phyloP scores from a whole-genome alignment of 2,888 invertebrate species.

The Plebejus argus region DNA sequence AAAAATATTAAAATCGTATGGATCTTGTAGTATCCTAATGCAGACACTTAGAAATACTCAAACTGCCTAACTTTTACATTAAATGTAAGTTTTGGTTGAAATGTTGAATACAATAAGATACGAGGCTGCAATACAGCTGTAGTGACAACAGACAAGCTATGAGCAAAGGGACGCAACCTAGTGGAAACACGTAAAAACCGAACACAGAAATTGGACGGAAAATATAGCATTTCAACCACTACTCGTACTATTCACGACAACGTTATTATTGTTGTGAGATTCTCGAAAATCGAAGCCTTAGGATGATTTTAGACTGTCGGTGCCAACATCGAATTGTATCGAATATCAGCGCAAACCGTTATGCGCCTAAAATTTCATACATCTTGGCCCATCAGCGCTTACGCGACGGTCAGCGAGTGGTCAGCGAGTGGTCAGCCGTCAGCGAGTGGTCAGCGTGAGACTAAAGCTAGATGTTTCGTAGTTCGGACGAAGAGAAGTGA shows the following conservation, averaged over 20 bases:
- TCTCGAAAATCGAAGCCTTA: too few relatives aligned
- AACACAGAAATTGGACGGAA: neutral
- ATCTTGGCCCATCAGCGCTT: too few relatives aligned
- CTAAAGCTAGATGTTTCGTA: too few relatives aligned
- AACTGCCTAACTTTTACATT: neutral
- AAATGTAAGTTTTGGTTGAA: neutral
- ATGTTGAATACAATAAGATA: neutral
- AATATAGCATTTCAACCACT: conserved; percentile 5
- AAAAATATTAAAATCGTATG: too few relatives aligned
- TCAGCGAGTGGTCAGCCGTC: too few relatives aligned
- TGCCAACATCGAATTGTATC: too few relatives aligned
- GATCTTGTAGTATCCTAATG: neutral
- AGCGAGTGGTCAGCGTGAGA: too few relatives aligned
- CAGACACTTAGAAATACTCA: neutral
- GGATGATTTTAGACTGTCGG: too few relatives aligned
- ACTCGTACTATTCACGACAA: neutral
- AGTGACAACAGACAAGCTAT: neutral
- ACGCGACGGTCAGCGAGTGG: too few relatives aligned
- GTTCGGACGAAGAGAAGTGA: too few relatives aligned
- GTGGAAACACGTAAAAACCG: conserved; percentile 8
- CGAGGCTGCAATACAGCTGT: neutral
- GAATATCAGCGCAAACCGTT: too few relatives aligned
- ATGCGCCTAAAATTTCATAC: too few relatives aligned
- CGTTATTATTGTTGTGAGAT: neutral
- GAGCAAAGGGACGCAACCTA: conserved; percentile 5